Conservation (phyloP, 2,113 vertebrate genomes). For the Glaucomys volans region DNA sequence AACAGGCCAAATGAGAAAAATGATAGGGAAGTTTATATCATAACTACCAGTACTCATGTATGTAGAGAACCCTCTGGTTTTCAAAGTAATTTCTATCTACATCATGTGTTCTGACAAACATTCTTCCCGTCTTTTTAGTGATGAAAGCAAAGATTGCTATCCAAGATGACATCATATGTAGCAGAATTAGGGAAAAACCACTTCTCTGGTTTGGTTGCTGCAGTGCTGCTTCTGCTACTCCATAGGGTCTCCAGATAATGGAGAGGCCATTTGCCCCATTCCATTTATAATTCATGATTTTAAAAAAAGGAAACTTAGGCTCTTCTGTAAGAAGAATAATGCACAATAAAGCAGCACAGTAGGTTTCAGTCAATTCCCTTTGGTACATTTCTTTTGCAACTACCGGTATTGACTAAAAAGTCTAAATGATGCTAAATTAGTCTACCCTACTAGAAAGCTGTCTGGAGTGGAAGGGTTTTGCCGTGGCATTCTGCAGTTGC, state of each 20-base stretch:
- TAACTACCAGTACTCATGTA: background rate
- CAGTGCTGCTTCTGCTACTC: background rate
- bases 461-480: conserved; percentile 31
- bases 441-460: background rate
- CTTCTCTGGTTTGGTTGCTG: background rate
- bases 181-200: background rate
- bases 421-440: conserved; percentile 58
- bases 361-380: background rate
- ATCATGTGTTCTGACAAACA: background rate
- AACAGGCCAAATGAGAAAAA: background rate
- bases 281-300: background rate
- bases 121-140: background rate
- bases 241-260: background rate
- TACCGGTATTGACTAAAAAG: background rate
- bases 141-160: background rate
- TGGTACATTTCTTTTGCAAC: conserved; percentile 23
- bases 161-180: background rate
- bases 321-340: conserved; percentile 25
- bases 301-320: background rate
- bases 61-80: background rate
- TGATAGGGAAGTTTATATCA: background rate
- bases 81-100: background rate
- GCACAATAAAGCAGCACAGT: background rate
- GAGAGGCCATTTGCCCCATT: background rate
- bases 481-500: background rate